Evolutionary conservation across 1,140 invertebrate species (phyloP).

Genomic region (Panagrolaimus sp.): DNA sequence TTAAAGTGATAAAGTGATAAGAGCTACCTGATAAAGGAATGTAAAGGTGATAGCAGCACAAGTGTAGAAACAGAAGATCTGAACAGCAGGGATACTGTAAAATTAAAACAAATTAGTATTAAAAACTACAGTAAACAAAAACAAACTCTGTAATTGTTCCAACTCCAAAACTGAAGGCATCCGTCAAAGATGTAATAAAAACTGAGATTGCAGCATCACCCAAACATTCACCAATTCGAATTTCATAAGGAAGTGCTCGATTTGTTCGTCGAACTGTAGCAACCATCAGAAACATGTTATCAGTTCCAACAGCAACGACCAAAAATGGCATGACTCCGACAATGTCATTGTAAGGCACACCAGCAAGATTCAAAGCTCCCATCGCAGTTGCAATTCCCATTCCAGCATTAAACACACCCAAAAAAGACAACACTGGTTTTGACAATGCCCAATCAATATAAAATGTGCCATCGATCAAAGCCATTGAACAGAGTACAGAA

Average conservation of each 20-base stretch:
- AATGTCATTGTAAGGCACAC: constrained; percentile 65
- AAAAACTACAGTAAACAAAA: constrained; percentile 84
- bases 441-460: constrained; percentile 58
- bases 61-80: constrained; percentile 93
- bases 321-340: constrained; percentile 59
- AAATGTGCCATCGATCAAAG: constrained; percentile 45
- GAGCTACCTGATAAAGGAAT: constrained; percentile 74
- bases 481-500: constrained; percentile 52
- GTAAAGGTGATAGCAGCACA: constrained; percentile 84
- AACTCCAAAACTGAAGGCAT: constrained; percentile 62
- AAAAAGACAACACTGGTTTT: constrained; percentile 54
- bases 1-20: too few species aligned
- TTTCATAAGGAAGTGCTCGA: constrained; percentile 33
- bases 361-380: constrained; percentile 79
- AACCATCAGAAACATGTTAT: constrained; percentile 65
- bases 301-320: constrained; percentile 62
- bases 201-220: constrained; percentile 62
- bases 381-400: constrained; percentile 84
- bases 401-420: constrained; percentile 75
- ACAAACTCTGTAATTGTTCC: constrained; percentile 53
- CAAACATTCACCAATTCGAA: constrained; percentile 60
- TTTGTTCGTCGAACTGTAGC: constrained; percentile 59
- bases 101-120: neutral
- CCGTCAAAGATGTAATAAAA: constrained; percentile 63
- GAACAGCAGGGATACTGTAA: constrained; percentile 65